Percentiles rank a stretch among this genome's conserved stretches.
Evolutionary conservation across 92 coral and sea anemone genomes (phyloP).

Genomic region (Metridium senile): DNA sequence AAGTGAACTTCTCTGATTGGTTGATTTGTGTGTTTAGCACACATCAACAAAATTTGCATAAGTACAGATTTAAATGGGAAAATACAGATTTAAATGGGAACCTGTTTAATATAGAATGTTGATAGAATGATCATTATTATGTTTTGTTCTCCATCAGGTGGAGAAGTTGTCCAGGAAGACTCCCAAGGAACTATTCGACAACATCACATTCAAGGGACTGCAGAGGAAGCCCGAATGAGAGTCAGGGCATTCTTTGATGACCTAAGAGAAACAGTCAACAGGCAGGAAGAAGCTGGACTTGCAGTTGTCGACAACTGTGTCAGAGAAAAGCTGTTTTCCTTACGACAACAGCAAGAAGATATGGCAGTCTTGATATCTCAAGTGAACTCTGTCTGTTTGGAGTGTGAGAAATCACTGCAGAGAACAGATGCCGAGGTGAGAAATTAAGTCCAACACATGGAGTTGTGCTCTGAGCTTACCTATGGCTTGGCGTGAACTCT

Average conservation of each 20-base stretch:
- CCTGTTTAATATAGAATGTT: too few relatives aligned
- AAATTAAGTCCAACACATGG: neutral
- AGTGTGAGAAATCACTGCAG: conserved; percentile 92
- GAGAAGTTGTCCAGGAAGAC: conserved; percentile 68
- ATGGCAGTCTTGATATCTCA: conserved; percentile 96
- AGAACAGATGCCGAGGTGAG: conserved; percentile 95
- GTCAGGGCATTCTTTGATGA: conserved; percentile 97
- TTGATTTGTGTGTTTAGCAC: too few relatives aligned
- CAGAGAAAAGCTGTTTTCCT: conserved; percentile 89
- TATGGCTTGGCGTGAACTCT: too few relatives aligned
- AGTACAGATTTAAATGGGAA: too few relatives aligned
- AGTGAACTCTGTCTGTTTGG: conserved; percentile 86
- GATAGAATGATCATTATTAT: too few relatives aligned
- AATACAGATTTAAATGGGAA: too few relatives aligned
- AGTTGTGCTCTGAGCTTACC: too few relatives aligned
- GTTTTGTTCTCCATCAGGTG: too few relatives aligned
- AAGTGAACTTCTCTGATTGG: too few relatives aligned
- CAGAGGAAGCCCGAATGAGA: conserved; percentile 85
- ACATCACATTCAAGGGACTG: conserved; percentile 74
- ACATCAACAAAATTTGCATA: too few relatives aligned
- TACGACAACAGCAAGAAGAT: conserved; percentile 98
- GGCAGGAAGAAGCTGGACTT: conserved; percentile 98
- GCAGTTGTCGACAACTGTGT: conserved; percentile 94
- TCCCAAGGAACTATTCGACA: conserved; percentile 65
- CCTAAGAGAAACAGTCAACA: conserved; percentile 91